phyloP scores from a whole-genome alignment of 1,140 invertebrate species.

The Chironomus striatipennis region DNA sequence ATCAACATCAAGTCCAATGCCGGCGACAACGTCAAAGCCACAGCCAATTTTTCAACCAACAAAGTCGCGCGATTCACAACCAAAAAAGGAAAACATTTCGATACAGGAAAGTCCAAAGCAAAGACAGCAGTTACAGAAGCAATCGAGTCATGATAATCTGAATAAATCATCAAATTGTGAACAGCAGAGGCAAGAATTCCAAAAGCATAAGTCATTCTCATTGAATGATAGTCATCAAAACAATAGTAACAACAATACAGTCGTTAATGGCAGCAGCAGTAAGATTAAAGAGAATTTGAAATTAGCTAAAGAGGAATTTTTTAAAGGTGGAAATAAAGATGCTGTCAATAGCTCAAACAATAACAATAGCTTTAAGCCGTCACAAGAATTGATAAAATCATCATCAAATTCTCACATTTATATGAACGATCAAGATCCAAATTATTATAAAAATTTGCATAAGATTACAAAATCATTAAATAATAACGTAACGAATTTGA shows the following conservation, averaged over 20 bases:
- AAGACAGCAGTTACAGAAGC: background rate
- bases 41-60: background rate
- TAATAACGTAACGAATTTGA: background rate
- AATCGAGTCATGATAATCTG: background rate
- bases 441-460: slow-evolving; percentile 8
- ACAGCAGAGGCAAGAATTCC: background rate
- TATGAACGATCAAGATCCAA: slow-evolving; percentile 7
- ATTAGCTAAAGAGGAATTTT: slow-evolving; percentile 4
- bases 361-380: background rate
- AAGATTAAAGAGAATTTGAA: background rate
- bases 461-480: slow-evolving; percentile 9
- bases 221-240: background rate
- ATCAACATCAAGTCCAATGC: background rate
- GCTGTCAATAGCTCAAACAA: too few relatives aligned
- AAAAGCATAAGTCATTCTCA: background rate
- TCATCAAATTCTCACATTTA: slow-evolving; percentile 17
- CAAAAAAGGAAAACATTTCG: slow-evolving; percentile 2
- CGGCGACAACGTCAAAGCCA: background rate
- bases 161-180: slow-evolving; percentile 11
- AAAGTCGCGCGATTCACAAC: background rate
- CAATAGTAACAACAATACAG: background rate
- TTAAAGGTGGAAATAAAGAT: background rate
- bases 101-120: slow-evolving; percentile 7
- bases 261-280: too few relatives aligned
- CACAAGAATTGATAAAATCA: background rate